These are phyloP conservation scores for Ectemnius continuus DNA, from an alignment of 2,888 invertebrate species.

Conservation along the genomic window DNA sequence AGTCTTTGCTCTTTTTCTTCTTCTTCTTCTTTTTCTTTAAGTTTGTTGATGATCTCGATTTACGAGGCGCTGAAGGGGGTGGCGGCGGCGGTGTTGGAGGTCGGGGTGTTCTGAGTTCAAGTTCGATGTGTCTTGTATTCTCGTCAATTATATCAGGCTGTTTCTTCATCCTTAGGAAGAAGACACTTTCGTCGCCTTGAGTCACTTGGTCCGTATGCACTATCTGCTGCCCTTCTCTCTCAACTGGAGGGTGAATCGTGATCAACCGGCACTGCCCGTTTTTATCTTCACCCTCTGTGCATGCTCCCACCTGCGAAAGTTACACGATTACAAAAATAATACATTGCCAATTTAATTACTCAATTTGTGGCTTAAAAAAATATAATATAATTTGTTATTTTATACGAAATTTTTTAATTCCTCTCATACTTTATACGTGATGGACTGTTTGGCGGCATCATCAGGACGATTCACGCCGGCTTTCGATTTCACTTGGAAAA, in stretches of 20 bases:
- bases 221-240: slow-evolving; percentile 56
- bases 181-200: slow-evolving; percentile 68
- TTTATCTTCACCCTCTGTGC: slow-evolving; percentile 48
- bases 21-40: not conserved
- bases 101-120: slow-evolving; percentile 72
- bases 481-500: slow-evolving; percentile 69
- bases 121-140: slow-evolving; percentile 67
- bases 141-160: slow-evolving; percentile 50
- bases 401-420: slow-evolving; percentile 43
- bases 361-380: not conserved
- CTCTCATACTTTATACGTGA: slow-evolving; percentile 56
- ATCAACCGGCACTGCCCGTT: slow-evolving; percentile 66
- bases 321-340: not conserved
- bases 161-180: slow-evolving; percentile 70
- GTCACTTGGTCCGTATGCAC: slow-evolving; percentile 70
- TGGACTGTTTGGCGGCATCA: slow-evolving; percentile 53
- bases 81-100: slow-evolving; percentile 41
- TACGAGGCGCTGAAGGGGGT: not conserved
- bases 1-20: not conserved
- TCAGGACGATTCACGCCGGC: not conserved
- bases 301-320: slow-evolving; percentile 41
- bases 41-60: not conserved
- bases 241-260: slow-evolving; percentile 65
- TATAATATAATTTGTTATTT: slow-evolving; percentile 9
- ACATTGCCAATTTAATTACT: no score